A percentile compares a stretch with the other conserved stretches of the same genome.
These are phyloP conservation scores for Charaxes varanes DNA, from an alignment of 1,140 invertebrate genomes.

Conservation along the genomic window DNA sequence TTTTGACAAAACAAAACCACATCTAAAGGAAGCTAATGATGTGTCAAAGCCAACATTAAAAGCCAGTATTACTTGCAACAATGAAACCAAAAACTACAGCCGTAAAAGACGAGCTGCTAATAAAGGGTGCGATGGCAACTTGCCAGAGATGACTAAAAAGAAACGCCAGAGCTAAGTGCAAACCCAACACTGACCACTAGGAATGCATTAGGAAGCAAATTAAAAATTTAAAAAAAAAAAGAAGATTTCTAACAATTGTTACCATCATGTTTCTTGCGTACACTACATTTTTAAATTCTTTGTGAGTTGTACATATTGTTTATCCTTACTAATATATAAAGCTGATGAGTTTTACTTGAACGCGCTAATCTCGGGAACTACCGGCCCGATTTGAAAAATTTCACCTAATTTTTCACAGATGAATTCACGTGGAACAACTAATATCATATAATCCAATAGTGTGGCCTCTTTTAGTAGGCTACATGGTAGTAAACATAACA, in stretches of 20 bases:
- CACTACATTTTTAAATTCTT: too few species aligned
- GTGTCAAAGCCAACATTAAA: conserved; percentile 23
- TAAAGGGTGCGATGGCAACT: conserved; percentile 25
- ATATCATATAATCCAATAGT: too few species aligned
- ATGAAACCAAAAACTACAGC: conserved; percentile 20
- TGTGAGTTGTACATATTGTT: too few species aligned
- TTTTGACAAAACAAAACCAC: conserved; percentile 57
- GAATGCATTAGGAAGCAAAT: conserved; percentile 28
- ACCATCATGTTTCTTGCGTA: too few species aligned
- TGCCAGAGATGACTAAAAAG: conserved; percentile 29
- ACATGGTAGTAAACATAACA: too few species aligned
- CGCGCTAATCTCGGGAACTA: too few species aligned
- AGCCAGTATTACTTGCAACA: conserved; percentile 20
- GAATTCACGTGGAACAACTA: too few species aligned
- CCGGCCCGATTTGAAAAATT: too few species aligned
- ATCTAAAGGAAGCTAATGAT: conserved; percentile 35
- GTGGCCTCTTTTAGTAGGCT: too few species aligned
- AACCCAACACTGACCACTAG: conserved; percentile 22
- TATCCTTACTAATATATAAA: too few species aligned
- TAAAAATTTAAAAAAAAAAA: conserved; percentile 25
- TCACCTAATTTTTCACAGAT: too few species aligned
- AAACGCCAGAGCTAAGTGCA: conserved; percentile 38
- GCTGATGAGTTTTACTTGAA: too few species aligned
- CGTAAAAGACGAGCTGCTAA: conserved; percentile 18
- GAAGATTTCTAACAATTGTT: conserved; percentile 9